Percentiles rank a stretch among this genome's conserved stretches.
Evolutionary conservation across 2,797 vertebrate genomes (phyloP).

Genomic region (Erpetoichthys calabaricus): DNA sequence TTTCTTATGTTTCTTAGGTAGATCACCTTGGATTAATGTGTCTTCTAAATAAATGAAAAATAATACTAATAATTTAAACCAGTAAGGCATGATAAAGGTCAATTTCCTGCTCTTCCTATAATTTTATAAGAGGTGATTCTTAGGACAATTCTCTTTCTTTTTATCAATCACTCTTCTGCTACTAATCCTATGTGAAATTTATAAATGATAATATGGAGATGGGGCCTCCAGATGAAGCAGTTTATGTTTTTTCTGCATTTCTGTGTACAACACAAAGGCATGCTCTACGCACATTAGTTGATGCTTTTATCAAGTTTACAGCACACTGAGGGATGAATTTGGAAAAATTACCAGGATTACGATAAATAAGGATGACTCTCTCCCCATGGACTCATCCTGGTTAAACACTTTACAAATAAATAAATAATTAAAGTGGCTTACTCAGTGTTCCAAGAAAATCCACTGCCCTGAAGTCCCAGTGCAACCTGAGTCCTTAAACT

Average conservation of each 20-base stretch:
- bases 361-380: constrained; percentile 26
- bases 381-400: constrained; percentile 52
- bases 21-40: too few species aligned
- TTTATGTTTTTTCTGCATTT: background rate
- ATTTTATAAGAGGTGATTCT: too few species aligned
- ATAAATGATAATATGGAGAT: too few species aligned
- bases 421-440: constrained; percentile 68
- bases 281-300: background rate
- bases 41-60: too few species aligned
- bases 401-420: constrained; percentile 78
- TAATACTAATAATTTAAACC: too few species aligned
- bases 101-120: too few species aligned
- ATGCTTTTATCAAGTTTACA: background rate
- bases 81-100: too few species aligned
- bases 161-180: too few species aligned
- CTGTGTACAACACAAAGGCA: background rate
- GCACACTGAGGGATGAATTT: background rate
- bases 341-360: background rate
- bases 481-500: constrained; percentile 71
- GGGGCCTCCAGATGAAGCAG: too few species aligned
- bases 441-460: constrained; percentile 38
- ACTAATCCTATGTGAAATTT: too few species aligned
- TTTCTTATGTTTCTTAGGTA: too few species aligned
- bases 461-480: constrained; percentile 55
- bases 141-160: too few species aligned